Percentiles rank a stretch among this genome's conserved stretches.
Evolutionary conservation across 2,888 invertebrate species (phyloP).

Genomic region (Dascillus cervinus): DNA sequence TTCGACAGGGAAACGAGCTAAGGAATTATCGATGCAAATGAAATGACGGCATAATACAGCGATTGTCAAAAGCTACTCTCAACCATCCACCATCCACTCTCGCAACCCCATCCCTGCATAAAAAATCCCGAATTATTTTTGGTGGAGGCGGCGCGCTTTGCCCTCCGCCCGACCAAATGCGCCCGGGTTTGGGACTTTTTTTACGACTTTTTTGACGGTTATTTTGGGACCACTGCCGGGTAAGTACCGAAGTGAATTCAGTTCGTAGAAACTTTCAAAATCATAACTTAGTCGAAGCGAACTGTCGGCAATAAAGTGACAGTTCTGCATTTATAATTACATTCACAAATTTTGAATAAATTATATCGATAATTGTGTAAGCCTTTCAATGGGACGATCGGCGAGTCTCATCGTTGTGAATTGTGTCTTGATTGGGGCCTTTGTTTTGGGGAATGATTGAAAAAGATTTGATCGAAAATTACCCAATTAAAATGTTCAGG

Average conservation of each 20-base stretch:
- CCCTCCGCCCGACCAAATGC: not conserved
- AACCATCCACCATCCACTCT: not conserved
- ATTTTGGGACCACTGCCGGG: constrained; percentile 11
- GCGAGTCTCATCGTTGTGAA: too few relatives aligned
- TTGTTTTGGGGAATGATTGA: too few relatives aligned
- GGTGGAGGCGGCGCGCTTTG: not conserved
- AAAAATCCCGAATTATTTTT: not conserved
- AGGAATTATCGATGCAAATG: constrained; percentile 25
- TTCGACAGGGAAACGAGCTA: constrained; percentile 20
- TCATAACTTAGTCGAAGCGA: constrained; percentile 20
- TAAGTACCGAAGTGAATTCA: constrained; percentile 13
- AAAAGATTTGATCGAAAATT: too few relatives aligned
- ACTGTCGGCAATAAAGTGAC: constrained; percentile 20
- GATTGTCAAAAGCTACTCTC: constrained; percentile 13
- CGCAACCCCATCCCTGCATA: not conserved
- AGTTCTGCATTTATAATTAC: constrained; percentile 22
- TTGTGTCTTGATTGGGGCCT: too few relatives aligned
- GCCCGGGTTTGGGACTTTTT: too few relatives aligned
- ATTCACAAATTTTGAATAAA: constrained; percentile 21
- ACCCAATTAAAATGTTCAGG: too few relatives aligned
- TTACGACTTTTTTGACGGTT: too few relatives aligned
- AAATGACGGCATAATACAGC: constrained; percentile 17
- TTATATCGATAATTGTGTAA: constrained; percentile 21
- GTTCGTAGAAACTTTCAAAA: constrained; percentile 18
- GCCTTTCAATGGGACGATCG: too few relatives aligned